Base-by-base conservation (phyloP, 2,113 vertebrate genomes). In the Scophthalmus maximus region DNA sequence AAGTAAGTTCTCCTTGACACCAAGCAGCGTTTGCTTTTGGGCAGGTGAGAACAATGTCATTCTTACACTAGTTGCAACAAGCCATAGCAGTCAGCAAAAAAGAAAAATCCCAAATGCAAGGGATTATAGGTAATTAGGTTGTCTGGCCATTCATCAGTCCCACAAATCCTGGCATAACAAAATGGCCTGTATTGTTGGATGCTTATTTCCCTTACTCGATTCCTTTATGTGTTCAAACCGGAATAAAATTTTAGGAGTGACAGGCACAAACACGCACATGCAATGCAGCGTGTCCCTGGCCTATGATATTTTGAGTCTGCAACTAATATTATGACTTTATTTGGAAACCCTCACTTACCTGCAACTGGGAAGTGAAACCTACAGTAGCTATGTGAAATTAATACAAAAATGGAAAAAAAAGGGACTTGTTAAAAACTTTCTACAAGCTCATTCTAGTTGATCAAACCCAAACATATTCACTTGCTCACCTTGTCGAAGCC, bases 401-500 rank as follows among this genome's bases (percentile, higher is more conserved):
- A 12, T 18, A 23, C 25, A 30, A 20, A 11, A 17, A 8, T 23
- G 46, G 23, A 49, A 44, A 20, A 66, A 52, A 47, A n/a, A 17
- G 14, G 6, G 25, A 23, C 64, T 18, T n/a, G 3, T 5, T 17
- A 17, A 40, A 40, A 40, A 15, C 36, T 15, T 15, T 17, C 3
- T 15, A 40, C 36, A 15, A 2, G 17, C 14, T 40, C 36, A 40
- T n/a, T n/a, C n/a, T n/a, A n/a, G n/a, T n/a, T 8, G 12, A 38
- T 38, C 11, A 34, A 8, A 34, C 8, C 27, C 12, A 49, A 8
- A 42, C 20, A 20, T 7, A 18, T 20, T 3, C 5, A 26, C 0
- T 22, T n/a, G n/a, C n/a, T n/a, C 79, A 98, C 97, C 95, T 98
- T 97, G 77, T 96, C 95, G 88, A 99, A 98, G 3, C 97, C 98